These are phyloP conservation scores for Cassiopea xamachana DNA, from an alignment of 30 jellyfish, hydroid and myxozoan genomes.

Conservation along the genomic window DNA sequence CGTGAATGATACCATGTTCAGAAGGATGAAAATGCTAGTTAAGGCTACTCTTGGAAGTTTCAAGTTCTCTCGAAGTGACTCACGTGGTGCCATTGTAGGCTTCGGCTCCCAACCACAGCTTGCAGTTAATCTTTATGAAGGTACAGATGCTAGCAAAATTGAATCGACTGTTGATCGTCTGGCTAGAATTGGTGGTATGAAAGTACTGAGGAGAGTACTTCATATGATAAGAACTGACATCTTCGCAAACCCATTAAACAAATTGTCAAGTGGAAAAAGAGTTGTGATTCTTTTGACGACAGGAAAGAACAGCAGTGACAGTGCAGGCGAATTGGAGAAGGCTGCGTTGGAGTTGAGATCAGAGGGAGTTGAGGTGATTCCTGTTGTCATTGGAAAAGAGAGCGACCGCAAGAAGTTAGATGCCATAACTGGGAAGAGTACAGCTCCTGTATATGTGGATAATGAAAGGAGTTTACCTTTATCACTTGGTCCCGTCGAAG, in stretches of 20 bases:
- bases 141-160: neutral
- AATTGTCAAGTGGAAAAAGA: conserved; percentile 5
- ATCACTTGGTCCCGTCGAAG: conserved; percentile 67
- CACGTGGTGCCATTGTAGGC: conserved; percentile 49
- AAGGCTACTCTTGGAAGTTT: conserved; percentile 59
- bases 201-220: conserved; percentile 82
- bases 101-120: conserved; percentile 40
- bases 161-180: conserved; percentile 15
- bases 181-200: conserved; percentile 68
- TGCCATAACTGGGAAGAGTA: conserved; percentile 45
- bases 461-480: conserved; percentile 45
- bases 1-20: conserved; percentile 48
- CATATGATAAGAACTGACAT: conserved; percentile 46
- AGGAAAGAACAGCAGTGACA: conserved; percentile 68
- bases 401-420: conserved; percentile 43
- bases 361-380: conserved; percentile 76
- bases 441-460: conserved; percentile 32
- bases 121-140: conserved; percentile 3
- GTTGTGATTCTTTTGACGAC: conserved; percentile 66
- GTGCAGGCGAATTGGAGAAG: conserved; percentile 60
- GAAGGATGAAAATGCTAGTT: conserved; percentile 54
- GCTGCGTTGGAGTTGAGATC: conserved; percentile 61
- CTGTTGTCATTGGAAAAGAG: conserved; percentile 67
- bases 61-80: conserved; percentile 39
- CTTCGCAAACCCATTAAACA: neutral